phyloP scores from a whole-genome alignment of 2,113 vertebrate species.

The Corythaixoides concolor region DNA sequence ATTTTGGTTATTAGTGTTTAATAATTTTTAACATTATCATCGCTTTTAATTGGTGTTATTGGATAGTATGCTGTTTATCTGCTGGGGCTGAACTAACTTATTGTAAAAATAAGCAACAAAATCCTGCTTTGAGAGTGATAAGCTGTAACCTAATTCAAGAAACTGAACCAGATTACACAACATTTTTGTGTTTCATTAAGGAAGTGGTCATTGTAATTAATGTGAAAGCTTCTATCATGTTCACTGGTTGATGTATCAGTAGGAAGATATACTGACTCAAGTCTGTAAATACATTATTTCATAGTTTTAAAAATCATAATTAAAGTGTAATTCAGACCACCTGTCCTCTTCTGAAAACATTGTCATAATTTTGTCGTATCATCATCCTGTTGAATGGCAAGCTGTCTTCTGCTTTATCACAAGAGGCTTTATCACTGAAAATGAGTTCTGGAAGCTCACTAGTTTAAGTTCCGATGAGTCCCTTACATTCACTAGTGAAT shows the following conservation, averaged over 20 bases:
- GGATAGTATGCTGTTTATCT: constrained; percentile 23
- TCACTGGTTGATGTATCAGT: constrained; percentile 46
- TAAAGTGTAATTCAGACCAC: constrained; percentile 11
- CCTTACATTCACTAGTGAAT: not conserved
- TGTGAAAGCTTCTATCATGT: constrained; percentile 39
- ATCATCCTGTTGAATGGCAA: not conserved
- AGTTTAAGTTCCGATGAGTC: not conserved
- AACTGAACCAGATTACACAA: constrained; percentile 48
- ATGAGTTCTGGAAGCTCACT: not conserved
- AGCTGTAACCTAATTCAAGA: constrained; percentile 54
- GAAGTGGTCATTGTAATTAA: constrained; percentile 57
- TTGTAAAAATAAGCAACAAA: constrained; percentile 31
- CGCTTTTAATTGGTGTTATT: constrained; percentile 13
- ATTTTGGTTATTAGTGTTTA: not conserved
- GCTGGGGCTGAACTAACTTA: constrained; percentile 6
- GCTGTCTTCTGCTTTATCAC: not conserved
- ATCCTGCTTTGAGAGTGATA: constrained; percentile 49
- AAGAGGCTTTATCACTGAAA: not conserved
- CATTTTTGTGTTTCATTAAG: constrained; percentile 66
- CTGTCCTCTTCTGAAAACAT: not conserved
- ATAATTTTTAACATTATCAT: not conserved
- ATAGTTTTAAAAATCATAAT: constrained; percentile 25
- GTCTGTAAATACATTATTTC: constrained; percentile 27
- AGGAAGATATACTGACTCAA: constrained; percentile 12
- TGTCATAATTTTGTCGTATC: not conserved